phyloP scores from a whole-genome alignment of 2,797 vertebrate genomes.

The Otolemur crassicaudatus region DNA sequence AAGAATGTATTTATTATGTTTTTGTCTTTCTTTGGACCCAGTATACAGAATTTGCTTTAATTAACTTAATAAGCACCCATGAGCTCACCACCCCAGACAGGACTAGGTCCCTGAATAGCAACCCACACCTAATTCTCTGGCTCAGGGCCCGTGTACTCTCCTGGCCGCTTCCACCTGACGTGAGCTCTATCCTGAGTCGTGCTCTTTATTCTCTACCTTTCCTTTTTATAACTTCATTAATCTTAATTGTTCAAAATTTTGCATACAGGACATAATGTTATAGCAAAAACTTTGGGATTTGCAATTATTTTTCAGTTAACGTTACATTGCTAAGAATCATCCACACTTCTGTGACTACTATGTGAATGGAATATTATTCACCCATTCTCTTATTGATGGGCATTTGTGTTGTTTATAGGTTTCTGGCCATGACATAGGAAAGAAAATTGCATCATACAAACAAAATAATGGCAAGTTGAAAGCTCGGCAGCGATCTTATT shows the following conservation, averaged over 20 bases:
- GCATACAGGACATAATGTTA: not conserved
- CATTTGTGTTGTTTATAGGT: not conserved
- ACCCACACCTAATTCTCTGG: not conserved
- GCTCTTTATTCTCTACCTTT: not conserved
- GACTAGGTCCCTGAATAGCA: not conserved
- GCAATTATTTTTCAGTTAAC: not conserved
- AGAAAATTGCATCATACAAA: not conserved
- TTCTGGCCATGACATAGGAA: not conserved
- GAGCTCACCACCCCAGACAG: not conserved
- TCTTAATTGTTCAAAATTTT: conserved; percentile 12
- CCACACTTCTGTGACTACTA: not conserved
- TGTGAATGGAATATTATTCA: not conserved
- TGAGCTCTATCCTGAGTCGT: not conserved
- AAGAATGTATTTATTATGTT: not conserved
- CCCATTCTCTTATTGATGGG: not conserved
- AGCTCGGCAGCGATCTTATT: not conserved
- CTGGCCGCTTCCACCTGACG: not conserved
- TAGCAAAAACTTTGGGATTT: not conserved
- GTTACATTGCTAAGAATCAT: not conserved
- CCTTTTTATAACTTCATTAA: not conserved
- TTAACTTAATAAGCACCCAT: not conserved
- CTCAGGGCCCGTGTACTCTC: not conserved
- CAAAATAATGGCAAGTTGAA: not conserved
- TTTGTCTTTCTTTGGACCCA: not conserved
- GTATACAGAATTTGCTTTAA: conserved; percentile 12